Evolutionary conservation across 2,797 vertebrate species (phyloP).

Genomic region (Synaphobranchus kaupii): DNA sequence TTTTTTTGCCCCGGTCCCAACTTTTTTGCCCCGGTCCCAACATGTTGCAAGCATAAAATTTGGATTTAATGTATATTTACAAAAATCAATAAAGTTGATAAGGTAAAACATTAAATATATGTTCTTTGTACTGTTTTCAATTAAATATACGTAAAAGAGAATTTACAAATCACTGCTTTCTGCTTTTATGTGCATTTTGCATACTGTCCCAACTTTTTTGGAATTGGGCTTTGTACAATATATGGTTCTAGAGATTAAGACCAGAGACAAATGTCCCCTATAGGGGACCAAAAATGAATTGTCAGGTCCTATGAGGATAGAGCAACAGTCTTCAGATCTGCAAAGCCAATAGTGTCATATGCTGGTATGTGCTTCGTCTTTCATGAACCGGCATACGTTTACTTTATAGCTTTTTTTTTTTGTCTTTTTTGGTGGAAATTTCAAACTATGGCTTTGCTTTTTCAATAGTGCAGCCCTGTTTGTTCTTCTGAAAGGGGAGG

Average conservation of each 20-base stretch:
- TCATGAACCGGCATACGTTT: constrained; percentile 28
- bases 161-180: no score
- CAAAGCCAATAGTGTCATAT: constrained; percentile 21
- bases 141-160: no score
- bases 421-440: constrained; percentile 37
- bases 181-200: no score
- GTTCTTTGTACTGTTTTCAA: no score
- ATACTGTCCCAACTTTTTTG: no score
- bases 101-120: no score
- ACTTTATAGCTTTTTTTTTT: neutral
- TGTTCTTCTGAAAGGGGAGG: constrained; percentile 15
- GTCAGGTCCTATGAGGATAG: neutral
- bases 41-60: no score
- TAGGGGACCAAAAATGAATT: neutral
- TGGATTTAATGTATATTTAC: no score
- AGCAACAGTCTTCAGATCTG: constrained; percentile 32
- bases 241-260: neutral
- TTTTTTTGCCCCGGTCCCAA: no score
- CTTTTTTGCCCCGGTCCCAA: no score
- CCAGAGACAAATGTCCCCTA: neutral
- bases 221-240: no score
- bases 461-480: constrained; percentile 12
- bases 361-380: constrained; percentile 27
- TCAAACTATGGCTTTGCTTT: constrained; percentile 41
- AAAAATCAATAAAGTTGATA: no score